Conservation (phyloP, 2,888 invertebrate genomes). For the Candidula unifasciata region DNA sequence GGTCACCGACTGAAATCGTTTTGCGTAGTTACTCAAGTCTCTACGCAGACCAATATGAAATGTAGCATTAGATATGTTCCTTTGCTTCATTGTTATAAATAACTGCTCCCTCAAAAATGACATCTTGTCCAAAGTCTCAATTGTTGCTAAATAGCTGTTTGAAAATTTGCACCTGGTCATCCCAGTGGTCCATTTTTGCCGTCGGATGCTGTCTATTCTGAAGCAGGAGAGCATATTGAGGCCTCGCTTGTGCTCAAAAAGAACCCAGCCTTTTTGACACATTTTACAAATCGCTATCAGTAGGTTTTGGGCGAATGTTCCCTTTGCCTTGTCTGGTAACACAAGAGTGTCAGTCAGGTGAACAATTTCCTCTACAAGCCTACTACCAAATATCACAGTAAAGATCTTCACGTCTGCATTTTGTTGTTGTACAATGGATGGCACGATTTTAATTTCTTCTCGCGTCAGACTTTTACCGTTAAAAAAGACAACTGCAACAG, state of each 20-base stretch:
- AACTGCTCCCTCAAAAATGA: neutral
- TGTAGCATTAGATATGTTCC: neutral
- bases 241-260: too few relatives aligned
- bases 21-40: neutral
- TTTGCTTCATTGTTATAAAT: neutral
- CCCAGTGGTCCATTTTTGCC: neutral
- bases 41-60: neutral
- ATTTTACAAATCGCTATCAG: neutral
- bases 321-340: neutral
- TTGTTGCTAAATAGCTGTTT: neutral
- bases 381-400: neutral
- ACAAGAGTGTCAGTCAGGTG: neutral
- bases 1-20: neutral
- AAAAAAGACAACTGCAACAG: neutral
- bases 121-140: neutral
- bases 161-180: neutral
- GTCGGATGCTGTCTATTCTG: too few relatives aligned
- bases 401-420: neutral
- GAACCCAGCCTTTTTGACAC: neutral
- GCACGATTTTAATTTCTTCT: neutral
- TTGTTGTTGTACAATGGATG: neutral
- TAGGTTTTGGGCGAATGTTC: neutral
- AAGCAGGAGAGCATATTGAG: too few relatives aligned
- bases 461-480: neutral
- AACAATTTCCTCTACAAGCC: neutral